Evolutionary conservation across 2,888 invertebrate genomes (phyloP).

Genomic region (Apodemia hepburni): DNA sequence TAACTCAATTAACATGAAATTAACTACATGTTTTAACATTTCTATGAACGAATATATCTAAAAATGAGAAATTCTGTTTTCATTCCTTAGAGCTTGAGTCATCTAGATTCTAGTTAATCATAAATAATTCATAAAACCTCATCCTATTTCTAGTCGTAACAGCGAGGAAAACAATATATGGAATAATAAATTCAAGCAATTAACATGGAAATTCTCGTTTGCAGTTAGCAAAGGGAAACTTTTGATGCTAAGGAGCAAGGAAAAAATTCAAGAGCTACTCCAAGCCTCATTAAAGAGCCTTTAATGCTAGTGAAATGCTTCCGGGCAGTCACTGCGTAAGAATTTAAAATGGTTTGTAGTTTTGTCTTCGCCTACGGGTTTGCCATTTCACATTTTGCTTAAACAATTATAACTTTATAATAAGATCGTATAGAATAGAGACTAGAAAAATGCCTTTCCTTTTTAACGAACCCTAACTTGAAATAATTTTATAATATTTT

Average conservation of each 20-base stretch:
- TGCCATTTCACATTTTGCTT: slow-evolving; percentile 10
- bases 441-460: neutral
- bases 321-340: slow-evolving; percentile 41
- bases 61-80: slow-evolving; percentile 8
- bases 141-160: slow-evolving; percentile 46
- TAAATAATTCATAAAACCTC: slow-evolving; percentile 57
- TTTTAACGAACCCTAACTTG: neutral
- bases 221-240: slow-evolving; percentile 69
- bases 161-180: slow-evolving; percentile 68
- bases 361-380: slow-evolving; percentile 19
- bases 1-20: no score
- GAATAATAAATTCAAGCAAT: slow-evolving; percentile 75
- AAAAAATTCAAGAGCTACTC: slow-evolving; percentile 65
- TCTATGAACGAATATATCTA: no score
- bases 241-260: slow-evolving; percentile 69
- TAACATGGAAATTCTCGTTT: slow-evolving; percentile 74
- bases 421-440: neutral
- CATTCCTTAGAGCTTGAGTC: neutral
- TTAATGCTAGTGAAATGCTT: slow-evolving; percentile 57
- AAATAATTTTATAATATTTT: neutral
- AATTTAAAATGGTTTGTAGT: slow-evolving; percentile 26
- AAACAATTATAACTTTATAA: slow-evolving; percentile 22
- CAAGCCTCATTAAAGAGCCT: slow-evolving; percentile 69
- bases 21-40: no score
- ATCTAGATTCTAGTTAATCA: slow-evolving; percentile 22